Conservation (phyloP, 1,140 invertebrate species). For the Zaprionus tsacasi region DNA sequence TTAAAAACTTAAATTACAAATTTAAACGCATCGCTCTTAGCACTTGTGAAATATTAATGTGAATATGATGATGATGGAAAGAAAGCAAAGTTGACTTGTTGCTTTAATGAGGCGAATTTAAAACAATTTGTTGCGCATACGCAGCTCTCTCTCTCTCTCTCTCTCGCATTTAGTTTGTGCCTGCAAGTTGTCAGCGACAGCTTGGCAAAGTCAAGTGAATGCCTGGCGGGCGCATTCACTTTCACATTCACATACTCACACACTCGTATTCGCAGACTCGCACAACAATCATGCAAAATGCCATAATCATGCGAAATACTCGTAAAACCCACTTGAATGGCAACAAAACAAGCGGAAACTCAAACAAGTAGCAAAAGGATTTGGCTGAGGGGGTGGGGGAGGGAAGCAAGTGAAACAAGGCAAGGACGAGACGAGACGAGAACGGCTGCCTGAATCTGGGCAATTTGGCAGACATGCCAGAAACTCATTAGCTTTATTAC, state of each 20-base stretch:
- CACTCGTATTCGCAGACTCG: constrained; percentile 12
- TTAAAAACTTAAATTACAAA: constrained; percentile 73
- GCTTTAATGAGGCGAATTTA: constrained; percentile 36
- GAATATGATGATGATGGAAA: constrained; percentile 49
- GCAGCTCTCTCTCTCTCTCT: neutral
- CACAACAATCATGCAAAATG: constrained; percentile 29
- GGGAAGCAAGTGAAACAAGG: neutral
- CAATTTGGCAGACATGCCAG: constrained; percentile 56
- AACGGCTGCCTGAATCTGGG: neutral
- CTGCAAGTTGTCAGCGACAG: constrained; percentile 25
- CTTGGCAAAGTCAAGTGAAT: constrained; percentile 23
- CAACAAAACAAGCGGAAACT: constrained; percentile 39
- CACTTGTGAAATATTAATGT: constrained; percentile 75
- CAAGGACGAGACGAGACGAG: neutral
- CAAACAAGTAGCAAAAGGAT: constrained; percentile 29
- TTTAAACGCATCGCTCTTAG: constrained; percentile 61
- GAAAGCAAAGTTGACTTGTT: neutral
- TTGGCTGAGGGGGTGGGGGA: neutral
- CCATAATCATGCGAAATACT: constrained; percentile 58
- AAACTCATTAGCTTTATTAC: constrained; percentile 76
- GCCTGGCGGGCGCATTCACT: constrained; percentile 20
- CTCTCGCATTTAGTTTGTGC: neutral
- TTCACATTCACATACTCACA: constrained; percentile 22
- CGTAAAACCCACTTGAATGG: constrained; percentile 54
- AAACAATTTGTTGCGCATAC: constrained; percentile 58